phyloP scores from a whole-genome alignment of 2,113 vertebrate genomes.

The Arvicanthis niloticus region DNA sequence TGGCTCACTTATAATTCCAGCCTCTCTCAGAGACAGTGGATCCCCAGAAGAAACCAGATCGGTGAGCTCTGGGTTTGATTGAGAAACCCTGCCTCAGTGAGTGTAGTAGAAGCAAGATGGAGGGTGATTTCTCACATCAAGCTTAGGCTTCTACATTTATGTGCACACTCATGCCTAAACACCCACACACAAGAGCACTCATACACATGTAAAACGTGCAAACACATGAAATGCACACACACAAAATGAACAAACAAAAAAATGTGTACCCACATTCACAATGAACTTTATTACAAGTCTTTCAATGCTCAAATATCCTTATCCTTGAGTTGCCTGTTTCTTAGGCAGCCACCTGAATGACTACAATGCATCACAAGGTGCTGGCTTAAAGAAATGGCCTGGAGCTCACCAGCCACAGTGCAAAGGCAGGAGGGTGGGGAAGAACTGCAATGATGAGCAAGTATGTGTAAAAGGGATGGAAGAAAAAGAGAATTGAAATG shows the following conservation, averaged over 20 bases:
- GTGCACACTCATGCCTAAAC: background rate
- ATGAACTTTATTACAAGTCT: background rate
- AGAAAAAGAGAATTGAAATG: background rate
- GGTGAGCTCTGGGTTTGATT: background rate
- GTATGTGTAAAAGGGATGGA: background rate
- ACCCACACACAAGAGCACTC: background rate
- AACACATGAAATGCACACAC: background rate
- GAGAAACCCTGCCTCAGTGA: background rate
- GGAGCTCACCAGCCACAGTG: no score
- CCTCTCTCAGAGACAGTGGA: background rate
- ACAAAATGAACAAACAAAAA: background rate
- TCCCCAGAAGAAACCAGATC: background rate
- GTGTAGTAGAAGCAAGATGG: background rate
- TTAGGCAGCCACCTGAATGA: background rate
- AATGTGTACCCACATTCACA: background rate
- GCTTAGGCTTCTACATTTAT: background rate
- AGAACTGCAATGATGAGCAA: background rate
- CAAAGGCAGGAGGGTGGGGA: background rate
- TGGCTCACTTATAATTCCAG: background rate
- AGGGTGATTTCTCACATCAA: background rate
- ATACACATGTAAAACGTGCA: background rate
- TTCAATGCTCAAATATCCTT: conserved; percentile 4
- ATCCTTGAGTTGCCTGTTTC: conserved; percentile 18
- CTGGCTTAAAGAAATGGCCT: background rate
- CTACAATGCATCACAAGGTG: background rate